Conservation (phyloP, 2,113 vertebrate species). For the Ammospiza nelsoni region DNA sequence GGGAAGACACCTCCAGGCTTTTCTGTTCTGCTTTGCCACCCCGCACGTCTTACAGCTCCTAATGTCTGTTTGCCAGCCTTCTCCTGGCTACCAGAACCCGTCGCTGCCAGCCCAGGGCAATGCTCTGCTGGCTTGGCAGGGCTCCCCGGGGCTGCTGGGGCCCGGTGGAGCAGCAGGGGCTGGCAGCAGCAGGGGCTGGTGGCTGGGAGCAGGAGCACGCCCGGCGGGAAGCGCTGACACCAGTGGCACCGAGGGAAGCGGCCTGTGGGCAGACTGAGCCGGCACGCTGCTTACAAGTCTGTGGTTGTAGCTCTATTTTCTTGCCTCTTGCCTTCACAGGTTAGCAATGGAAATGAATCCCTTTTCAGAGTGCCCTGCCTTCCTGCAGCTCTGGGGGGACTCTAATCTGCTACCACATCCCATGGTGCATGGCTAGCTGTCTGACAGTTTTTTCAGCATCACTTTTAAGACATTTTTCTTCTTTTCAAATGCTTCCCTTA, state of each 20-base stretch:
- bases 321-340: background rate
- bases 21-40: background rate
- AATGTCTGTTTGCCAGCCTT: background rate
- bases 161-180: background rate
- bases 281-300: background rate
- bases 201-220: background rate
- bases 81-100: background rate
- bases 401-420: background rate
- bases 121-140: background rate
- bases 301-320: background rate
- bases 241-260: background rate
- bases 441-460: slow-evolving; percentile 37
- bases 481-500: slow-evolving; percentile 31
- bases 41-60: background rate
- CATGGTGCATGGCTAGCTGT: background rate
- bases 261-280: background rate
- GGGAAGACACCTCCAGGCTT: background rate
- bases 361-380: background rate
- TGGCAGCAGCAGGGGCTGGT: background rate
- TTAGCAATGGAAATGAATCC: background rate
- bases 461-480: slow-evolving; percentile 36
- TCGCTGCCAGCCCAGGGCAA: background rate
- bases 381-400: background rate
- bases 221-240: accelerated
- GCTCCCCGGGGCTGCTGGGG: background rate